phyloP scores from a whole-genome alignment of 35 echinoderm and acorn worm genomes.

The Ophioderma brevispina region DNA sequence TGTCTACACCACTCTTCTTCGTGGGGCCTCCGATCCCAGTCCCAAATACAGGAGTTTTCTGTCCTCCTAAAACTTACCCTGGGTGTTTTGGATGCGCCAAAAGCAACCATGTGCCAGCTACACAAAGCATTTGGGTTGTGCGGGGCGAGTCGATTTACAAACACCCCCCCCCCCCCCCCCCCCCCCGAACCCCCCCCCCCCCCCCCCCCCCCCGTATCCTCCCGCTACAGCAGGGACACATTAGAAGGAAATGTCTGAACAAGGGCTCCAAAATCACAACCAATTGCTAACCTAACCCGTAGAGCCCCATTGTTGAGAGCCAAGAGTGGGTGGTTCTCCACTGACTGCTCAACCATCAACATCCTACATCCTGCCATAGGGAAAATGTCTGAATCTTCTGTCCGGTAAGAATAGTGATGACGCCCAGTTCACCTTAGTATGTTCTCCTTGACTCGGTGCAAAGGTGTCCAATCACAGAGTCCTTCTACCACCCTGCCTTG shows the following conservation, averaged over 20 bases:
- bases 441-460: conserved; percentile 45
- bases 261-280: background rate
- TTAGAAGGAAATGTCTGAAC: conserved; percentile 27
- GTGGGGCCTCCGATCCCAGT: too few species aligned
- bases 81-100: too few species aligned
- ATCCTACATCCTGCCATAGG: conserved; percentile 53
- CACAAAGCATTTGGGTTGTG: too few species aligned
- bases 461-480: too few species aligned
- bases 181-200: too few species aligned
- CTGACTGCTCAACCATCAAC: background rate
- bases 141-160: too few species aligned
- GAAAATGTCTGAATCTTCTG: conserved; percentile 28
- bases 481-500: conserved; percentile 65
- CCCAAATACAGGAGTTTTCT: too few species aligned
- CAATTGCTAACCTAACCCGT: conserved; percentile 34
- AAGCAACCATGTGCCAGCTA: too few species aligned
- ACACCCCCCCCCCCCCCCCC: too few species aligned
- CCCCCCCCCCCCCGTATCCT: too few species aligned
- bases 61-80: too few species aligned
- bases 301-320: conserved; percentile 20
- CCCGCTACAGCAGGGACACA: conserved; percentile 19
- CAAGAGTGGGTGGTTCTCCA: background rate
- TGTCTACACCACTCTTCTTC: too few species aligned
- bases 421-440: background rate
- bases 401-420: background rate